Conservation (phyloP, 2,888 invertebrate species). For the Campopleginae sp. region DNA sequence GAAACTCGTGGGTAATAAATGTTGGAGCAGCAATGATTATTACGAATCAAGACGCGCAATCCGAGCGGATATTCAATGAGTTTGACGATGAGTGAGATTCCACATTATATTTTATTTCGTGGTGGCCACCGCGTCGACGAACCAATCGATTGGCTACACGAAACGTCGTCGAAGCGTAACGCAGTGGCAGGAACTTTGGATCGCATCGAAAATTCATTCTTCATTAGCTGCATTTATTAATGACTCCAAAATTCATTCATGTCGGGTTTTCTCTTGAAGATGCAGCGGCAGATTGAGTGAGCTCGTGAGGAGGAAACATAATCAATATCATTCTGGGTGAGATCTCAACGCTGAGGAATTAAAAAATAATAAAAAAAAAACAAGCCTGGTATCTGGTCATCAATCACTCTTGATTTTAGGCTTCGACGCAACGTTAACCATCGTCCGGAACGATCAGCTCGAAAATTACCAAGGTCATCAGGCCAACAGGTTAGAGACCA, state of each 20-base stretch:
- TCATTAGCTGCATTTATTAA: neutral
- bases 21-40: neutral
- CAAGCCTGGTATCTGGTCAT: neutral
- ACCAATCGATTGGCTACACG: neutral
- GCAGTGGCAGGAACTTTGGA: neutral
- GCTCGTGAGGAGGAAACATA: neutral
- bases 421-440: neutral
- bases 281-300: neutral
- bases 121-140: neutral
- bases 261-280: neutral
- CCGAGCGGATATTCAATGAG: neutral
- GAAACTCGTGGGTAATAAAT: neutral
- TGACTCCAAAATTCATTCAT: neutral
- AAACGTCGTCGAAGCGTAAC: neutral
- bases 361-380: neutral
- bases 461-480: constrained; percentile 10
- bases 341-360: neutral
- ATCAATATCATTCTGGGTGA: neutral
- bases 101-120: neutral
- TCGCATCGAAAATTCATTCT: neutral
- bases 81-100: neutral
- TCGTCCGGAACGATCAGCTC: neutral
- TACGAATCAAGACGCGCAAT: neutral
- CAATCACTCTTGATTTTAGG: neutral
- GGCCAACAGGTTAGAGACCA: neutral